Evolutionary conservation across 2,888 invertebrate species (phyloP).

Genomic region (Corythucha ciliata): DNA sequence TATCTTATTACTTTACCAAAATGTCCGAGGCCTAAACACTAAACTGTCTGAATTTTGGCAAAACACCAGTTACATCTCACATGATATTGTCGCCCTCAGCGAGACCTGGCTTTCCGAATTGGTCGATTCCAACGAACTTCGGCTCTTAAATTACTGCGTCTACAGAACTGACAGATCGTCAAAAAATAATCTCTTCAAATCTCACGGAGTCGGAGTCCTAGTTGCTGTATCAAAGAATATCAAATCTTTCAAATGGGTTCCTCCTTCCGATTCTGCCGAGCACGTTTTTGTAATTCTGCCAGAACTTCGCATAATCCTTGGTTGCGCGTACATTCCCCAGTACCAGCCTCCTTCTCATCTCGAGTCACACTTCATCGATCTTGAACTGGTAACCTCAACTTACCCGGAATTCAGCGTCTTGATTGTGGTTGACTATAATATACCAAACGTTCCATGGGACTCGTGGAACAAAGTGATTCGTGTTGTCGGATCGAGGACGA

Average conservation of each 20-base stretch:
- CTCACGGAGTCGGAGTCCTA: conserved; percentile 6
- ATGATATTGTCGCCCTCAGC: neutral
- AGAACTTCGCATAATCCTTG: neutral
- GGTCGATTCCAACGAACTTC: neutral
- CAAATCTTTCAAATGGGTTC: neutral
- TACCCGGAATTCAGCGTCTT: neutral
- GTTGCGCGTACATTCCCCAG: conserved; percentile 1
- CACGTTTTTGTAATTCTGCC: conserved; percentile 9
- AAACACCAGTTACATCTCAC: neutral
- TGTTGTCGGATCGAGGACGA: too few relatives aligned
- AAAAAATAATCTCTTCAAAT: neutral
- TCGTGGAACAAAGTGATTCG: too few relatives aligned
- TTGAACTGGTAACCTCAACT: neutral
- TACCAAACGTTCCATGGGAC: too few relatives aligned
- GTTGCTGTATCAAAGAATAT: neutral
- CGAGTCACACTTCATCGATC: neutral
- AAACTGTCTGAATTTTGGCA: conserved; percentile 2
- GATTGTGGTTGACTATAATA: conserved; percentile 2
- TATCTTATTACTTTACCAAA: too few relatives aligned
- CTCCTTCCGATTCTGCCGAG: neutral
- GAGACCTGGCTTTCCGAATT: conserved; percentile 5
- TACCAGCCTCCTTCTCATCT: neutral
- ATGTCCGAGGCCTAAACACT: neutral
- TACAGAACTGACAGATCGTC: conserved; percentile 1
- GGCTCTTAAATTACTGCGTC: neutral